Evolutionary conservation across 2,888 invertebrate species (phyloP).

Genomic region (Pantelozetes paolii): DNA sequence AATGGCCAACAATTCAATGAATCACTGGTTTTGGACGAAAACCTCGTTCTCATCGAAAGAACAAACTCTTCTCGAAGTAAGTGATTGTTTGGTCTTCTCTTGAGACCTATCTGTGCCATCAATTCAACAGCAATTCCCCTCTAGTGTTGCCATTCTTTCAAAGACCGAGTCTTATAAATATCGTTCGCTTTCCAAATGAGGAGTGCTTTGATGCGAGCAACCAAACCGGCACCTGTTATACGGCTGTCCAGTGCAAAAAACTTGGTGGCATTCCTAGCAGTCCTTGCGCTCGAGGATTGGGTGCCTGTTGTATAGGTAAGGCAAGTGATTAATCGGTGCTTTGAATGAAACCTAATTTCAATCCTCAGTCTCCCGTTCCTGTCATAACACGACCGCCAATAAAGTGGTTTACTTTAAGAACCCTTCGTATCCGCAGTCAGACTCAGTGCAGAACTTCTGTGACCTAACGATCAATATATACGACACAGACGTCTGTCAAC

Average conservation of each 20-base stretch:
- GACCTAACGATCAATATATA: constrained; percentile 43
- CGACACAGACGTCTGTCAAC: constrained; percentile 43
- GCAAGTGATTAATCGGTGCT: background rate
- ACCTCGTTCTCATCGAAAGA: background rate
- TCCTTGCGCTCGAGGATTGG: constrained; percentile 44
- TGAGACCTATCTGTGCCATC: background rate
- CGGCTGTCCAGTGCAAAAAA: constrained; percentile 43
- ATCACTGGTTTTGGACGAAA: constrained; percentile 4
- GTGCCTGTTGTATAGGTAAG: constrained; percentile 45
- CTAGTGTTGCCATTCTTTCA: constrained; percentile 36
- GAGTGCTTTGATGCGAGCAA: constrained; percentile 44
- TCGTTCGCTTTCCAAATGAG: constrained; percentile 45
- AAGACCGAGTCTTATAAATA: constrained; percentile 43
- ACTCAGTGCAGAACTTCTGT: constrained; percentile 43
- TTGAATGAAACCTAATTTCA: background rate
- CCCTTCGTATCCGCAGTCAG: constrained; percentile 43
- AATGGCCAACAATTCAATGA: constrained; percentile 17
- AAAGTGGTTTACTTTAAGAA: constrained; percentile 46
- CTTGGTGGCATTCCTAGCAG: constrained; percentile 43
- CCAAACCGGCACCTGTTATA: constrained; percentile 46
- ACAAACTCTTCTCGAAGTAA: constrained; percentile 11
- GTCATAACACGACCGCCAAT: constrained; percentile 43
- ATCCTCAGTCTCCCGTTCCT: constrained; percentile 42
- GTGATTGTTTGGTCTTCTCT: background rate
- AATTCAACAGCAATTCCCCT: background rate